Evolutionary conservation across 2,113 vertebrate species (phyloP), one percentile per base, ranked within the genome.

Genomic region (Saimiri boliviensis): DNA sequence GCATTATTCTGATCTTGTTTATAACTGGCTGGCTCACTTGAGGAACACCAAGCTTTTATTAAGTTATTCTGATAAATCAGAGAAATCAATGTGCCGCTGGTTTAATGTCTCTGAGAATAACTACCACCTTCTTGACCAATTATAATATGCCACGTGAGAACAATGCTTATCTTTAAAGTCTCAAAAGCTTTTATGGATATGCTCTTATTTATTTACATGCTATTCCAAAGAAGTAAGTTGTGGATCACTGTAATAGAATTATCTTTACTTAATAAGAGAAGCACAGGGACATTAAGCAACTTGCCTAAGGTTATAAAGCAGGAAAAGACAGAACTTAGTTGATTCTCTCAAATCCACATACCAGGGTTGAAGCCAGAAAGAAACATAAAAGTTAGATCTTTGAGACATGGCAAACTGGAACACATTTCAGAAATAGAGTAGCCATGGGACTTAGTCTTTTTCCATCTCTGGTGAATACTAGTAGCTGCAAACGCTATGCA

Each of bases 91-190:
- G 27, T 5, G 54, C 5, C 14, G 25, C 23, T 73, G 60, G n/a
- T 89, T 93, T 60, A 81, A 20, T 35, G 71, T 74, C 56, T 85
- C 60, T 88, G 63, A 58, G 32, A 88, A 91, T 85, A 94, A 85
- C n/a, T 76, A 80, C 6, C 13, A 60, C 5, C 12, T 81, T 95
- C 49, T 71, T 56, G 66, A 82, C 86, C 35, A 83, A 32, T 80
- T 86, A 63, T 60, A 45, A 58, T 47, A n/a, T 60, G 52, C 2
- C 47, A 60, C 27, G 35, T 91, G 47, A 68, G 58, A 84, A 91
- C 0, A 91, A 32, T 16, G 17, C 40, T 68, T 73, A 79, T 40
- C 52, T 66, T 30, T 49, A 32, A 63, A 30, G 21, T 73, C 19
- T 96, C 66, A 47, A 73, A 88, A 91, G 49, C 21, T 91, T 89